Evolutionary conservation across 2,888 invertebrate genomes (phyloP).

Genomic region (Leucophenga maculata): DNA sequence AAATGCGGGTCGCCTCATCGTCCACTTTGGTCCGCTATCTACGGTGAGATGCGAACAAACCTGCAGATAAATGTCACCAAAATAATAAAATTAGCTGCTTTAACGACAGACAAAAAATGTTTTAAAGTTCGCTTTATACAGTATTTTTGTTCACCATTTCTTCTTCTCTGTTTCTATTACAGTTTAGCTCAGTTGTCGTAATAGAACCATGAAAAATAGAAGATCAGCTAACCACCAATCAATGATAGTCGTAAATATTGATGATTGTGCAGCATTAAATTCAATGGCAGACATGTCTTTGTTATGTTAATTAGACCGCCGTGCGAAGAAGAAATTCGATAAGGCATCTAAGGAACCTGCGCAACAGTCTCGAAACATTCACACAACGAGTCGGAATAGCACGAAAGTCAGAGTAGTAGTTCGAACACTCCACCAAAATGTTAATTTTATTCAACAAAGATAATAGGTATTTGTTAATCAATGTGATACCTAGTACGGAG

Average conservation of each 20-base stretch:
- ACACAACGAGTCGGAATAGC: slow-evolving; percentile 43
- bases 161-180: not conserved
- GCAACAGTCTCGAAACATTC: slow-evolving; percentile 40
- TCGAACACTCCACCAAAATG: slow-evolving; percentile 29
- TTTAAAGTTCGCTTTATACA: slow-evolving; percentile 25
- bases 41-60: slow-evolving; percentile 15
- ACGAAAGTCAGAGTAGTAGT: slow-evolving; percentile 38
- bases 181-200: not conserved
- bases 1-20: slow-evolving; percentile 38
- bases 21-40: not conserved
- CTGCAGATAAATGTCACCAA: slow-evolving; percentile 56
- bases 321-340: slow-evolving; percentile 61
- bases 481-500: not conserved
- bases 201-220: not conserved
- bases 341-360: slow-evolving; percentile 60
- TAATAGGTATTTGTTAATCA: slow-evolving; percentile 7
- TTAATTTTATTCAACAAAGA: slow-evolving; percentile 37
- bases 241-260: slow-evolving; percentile 62
- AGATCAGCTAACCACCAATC: slow-evolving; percentile 45
- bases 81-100: slow-evolving; percentile 67
- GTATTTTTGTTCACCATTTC: not conserved
- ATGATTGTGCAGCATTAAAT: slow-evolving; percentile 56
- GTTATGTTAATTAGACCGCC: slow-evolving; percentile 69
- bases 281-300: slow-evolving; percentile 59
- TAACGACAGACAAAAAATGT: slow-evolving; percentile 60